These are phyloP conservation scores for Lophotis ruficrista DNA, from an alignment of 2,113 vertebrate species.

Conservation along the genomic window DNA sequence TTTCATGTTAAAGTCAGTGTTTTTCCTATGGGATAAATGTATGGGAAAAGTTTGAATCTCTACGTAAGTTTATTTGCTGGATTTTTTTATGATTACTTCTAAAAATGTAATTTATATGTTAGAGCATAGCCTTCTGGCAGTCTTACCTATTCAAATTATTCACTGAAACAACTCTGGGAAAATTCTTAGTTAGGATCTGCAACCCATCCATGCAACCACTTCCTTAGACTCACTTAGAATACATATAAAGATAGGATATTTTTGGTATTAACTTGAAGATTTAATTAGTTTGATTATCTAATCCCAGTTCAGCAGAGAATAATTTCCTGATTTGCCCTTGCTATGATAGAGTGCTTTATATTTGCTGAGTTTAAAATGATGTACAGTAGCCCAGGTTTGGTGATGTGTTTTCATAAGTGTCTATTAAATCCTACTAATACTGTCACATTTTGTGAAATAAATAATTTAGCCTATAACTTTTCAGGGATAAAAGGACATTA, in stretches of 20 bases:
- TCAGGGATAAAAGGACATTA: neutral
- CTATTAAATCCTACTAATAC: neutral
- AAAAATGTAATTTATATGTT: neutral
- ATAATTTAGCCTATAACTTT: neutral
- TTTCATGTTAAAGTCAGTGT: neutral
- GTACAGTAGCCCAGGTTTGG: neutral
- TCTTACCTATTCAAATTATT: neutral
- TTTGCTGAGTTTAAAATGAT: neutral
- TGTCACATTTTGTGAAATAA: neutral
- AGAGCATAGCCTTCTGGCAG: neutral
- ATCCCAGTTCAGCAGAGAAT: neutral
- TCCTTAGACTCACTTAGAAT: neutral
- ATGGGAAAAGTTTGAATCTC: neutral
- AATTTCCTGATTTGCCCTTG: conserved; percentile 4
- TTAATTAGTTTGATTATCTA: neutral
- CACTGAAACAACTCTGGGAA: neutral
- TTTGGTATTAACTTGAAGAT: neutral
- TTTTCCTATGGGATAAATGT: neutral
- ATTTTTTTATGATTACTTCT: neutral
- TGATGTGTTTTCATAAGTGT: neutral
- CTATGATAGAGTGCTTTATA: neutral
- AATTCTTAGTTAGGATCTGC: neutral
- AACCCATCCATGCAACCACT: neutral
- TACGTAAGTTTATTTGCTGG: neutral
- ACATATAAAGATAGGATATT: neutral